Evolutionary conservation across 2,888 invertebrate species (phyloP).

Genomic region (Brachyptera risi): DNA sequence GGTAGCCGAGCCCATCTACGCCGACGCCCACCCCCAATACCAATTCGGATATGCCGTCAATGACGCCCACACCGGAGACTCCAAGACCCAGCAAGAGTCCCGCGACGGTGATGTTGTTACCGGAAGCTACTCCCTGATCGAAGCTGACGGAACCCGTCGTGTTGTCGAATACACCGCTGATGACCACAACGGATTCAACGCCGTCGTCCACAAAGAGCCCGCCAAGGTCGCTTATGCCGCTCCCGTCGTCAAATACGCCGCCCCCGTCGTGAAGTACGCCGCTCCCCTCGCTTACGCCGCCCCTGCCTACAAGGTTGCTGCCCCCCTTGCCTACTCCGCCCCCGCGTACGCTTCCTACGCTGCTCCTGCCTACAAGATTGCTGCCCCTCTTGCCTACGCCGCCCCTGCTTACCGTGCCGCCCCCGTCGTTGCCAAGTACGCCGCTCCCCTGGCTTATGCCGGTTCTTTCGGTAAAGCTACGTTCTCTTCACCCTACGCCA

Average conservation of each 20-base stretch:
- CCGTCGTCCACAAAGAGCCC: constrained; percentile 23
- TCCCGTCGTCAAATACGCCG: constrained; percentile 22
- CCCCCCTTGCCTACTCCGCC: constrained; percentile 40
- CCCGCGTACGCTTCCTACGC: constrained; percentile 41
- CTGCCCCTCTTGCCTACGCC: neutral
- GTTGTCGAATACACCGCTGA: constrained; percentile 28
- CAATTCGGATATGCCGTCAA: constrained; percentile 25
- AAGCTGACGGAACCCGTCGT: constrained; percentile 26
- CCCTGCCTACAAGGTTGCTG: constrained; percentile 19
- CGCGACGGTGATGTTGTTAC: constrained; percentile 24
- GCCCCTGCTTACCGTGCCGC: constrained; percentile 13
- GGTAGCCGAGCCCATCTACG: constrained; percentile 21
- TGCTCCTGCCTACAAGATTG: constrained; percentile 32
- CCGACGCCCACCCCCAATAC: constrained; percentile 29
- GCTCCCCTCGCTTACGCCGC: constrained; percentile 20
- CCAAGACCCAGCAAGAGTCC: constrained; percentile 25
- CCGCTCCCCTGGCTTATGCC: constrained; percentile 24
- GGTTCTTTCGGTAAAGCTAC: constrained; percentile 8
- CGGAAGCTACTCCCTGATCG: constrained; percentile 26
- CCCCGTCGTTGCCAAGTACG: constrained; percentile 26
- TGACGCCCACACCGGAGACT: constrained; percentile 26
- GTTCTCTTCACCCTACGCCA: constrained; percentile 20
- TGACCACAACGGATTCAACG: constrained; percentile 28
- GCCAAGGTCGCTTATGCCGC: constrained; percentile 29
- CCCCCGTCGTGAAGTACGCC: constrained; percentile 4